phyloP scores from a whole-genome alignment of 2,888 invertebrate genomes.

The Meteorus cinctellus region DNA sequence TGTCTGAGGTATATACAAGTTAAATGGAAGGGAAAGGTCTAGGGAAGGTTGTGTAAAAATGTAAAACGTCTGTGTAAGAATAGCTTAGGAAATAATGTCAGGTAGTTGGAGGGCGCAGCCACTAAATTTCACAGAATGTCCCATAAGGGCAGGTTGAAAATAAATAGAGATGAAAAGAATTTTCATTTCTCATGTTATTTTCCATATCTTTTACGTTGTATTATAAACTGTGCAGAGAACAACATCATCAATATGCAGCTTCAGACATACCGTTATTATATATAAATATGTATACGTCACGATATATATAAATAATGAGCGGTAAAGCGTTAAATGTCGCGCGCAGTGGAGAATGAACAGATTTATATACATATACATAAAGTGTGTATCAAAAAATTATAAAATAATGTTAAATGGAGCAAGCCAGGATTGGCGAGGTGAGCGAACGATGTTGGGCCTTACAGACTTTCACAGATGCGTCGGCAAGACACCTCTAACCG shows the following conservation, averaged over 20 bases:
- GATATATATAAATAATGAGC: neutral
- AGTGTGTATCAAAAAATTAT: neutral
- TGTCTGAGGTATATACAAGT: neutral
- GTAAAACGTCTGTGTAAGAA: neutral
- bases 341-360: neutral
- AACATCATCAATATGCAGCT: neutral
- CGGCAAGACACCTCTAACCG: constrained; percentile 24
- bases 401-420: constrained; percentile 22
- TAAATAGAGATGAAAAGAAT: neutral
- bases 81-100: constrained; percentile 3
- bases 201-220: neutral
- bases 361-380: neutral
- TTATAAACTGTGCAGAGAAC: neutral
- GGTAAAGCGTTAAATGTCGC: neutral
- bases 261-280: neutral
- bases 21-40: neutral
- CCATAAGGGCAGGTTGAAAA: constrained; percentile 6
- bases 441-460: constrained; percentile 23
- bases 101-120: neutral
- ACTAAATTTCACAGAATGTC: neutral
- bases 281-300: neutral
- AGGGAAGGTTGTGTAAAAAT: neutral
- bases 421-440: neutral
- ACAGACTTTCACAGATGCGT: constrained; percentile 34
- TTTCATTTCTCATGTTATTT: neutral